phyloP scores from a whole-genome alignment of 30 jellyfish, hydroid and myxozoan species.

The Turritopsis dohrnii region DNA sequence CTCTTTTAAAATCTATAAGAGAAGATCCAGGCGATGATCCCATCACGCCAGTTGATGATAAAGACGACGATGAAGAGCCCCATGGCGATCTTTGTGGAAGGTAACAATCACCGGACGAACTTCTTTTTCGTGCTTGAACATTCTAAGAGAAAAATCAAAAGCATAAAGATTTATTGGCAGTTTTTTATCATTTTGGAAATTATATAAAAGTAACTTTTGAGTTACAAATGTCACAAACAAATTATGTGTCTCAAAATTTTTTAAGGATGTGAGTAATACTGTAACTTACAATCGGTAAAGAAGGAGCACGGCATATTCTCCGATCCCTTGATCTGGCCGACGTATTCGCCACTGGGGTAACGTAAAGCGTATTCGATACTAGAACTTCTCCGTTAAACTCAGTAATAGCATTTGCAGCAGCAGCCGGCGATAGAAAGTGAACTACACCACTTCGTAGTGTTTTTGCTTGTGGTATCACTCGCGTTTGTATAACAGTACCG shows the following conservation, averaged over 20 bases:
- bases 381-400: neutral
- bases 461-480: neutral
- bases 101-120: neutral
- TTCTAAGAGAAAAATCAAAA: neutral
- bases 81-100: neutral
- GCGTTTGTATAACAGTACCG: neutral
- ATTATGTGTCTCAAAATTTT: no score
- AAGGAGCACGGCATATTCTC: neutral
- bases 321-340: neutral
- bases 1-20: neutral
- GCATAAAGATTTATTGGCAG: neutral
- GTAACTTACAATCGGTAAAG: constrained; percentile 7
- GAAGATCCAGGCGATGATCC: constrained; percentile 4
- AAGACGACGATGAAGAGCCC: neutral
- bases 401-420: neutral
- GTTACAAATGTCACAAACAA: neutral
- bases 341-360: neutral
- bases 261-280: no score
- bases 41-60: neutral
- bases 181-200: no score
- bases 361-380: neutral
- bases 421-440: neutral
- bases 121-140: neutral
- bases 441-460: constrained; percentile 11
- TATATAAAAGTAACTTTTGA: no score